These are phyloP conservation scores for Brachyhypopomus occidentalis DNA, from an alignment of 2,113 vertebrate genomes.

Conservation along the genomic window DNA sequence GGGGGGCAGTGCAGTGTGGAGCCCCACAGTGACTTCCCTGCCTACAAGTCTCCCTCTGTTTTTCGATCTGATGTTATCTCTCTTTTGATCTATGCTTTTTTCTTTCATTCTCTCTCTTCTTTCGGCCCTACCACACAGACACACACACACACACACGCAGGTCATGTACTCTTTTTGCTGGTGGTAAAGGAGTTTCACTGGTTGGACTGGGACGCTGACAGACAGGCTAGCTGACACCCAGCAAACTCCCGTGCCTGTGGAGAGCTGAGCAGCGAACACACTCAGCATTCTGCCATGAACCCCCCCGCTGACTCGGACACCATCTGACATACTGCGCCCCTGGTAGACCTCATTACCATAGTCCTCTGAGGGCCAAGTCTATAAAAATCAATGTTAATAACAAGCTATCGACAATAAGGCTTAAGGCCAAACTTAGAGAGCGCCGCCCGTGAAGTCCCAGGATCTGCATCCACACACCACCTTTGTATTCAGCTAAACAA, in stretches of 20 bases:
- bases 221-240: conserved; percentile 19
- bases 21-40: conserved; percentile 27
- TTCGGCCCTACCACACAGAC: neutral
- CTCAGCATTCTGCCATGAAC: neutral
- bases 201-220: conserved; percentile 31
- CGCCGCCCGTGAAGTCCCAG: neutral
- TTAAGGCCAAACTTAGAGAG: neutral
- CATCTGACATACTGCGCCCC: no score
- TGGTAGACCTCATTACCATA: conserved; percentile 14
- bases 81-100: conserved; percentile 27
- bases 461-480: no score
- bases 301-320: neutral
- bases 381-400: conserved; percentile 3
- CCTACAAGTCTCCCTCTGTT: conserved; percentile 8
- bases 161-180: conserved; percentile 12
- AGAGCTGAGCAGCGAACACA: neutral
- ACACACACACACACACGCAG: neutral
- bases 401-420: neutral
- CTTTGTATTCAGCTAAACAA: no score
- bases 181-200: conserved; percentile 32
- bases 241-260: neutral
- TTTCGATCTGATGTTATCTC: conserved; percentile 23
- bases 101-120: neutral
- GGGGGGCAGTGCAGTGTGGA: neutral
- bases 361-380: neutral